Evolutionary conservation across 53 echinoderm and acorn worm genomes (phyloP), one percentile per base, ranked within the genome.

Genomic region (Pentamera pediparva): DNA sequence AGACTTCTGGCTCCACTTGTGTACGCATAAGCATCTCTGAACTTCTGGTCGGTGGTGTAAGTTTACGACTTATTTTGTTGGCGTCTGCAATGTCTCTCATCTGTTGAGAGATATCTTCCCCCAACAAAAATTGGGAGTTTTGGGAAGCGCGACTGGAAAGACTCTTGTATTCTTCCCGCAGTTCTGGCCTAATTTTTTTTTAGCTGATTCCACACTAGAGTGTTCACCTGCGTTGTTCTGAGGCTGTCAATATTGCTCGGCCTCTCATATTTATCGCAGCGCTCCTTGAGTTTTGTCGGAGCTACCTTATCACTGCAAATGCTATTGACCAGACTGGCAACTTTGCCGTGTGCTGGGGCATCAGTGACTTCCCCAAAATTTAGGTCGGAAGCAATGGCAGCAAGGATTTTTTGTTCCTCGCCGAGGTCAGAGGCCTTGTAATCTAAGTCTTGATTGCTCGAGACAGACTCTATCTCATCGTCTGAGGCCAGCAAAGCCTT

Each of bases 181-280:
- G 56, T 25, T 57, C 75, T 19, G 58, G 75, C 55, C 33, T 52
- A 35, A 74, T 75, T 5, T 56, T 6, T 32, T 70, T 65, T 65
- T 22, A 65, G 39, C 10, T 65, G 65, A 28, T 65, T 40, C 39
- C 65, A 65, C 10, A 65, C 65, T 5, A 65, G 39, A 38, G 37
- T 65, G 39, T 69, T 43, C 9, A 41, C 45, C 1, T 69, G 69
- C 27, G 69, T 69, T 4, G 69, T 26, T 24, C 45, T 41, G 10
- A 69, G 48, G 3, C 40, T 1, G 26, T 69, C 45, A 29, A 69
- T 32, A 41, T 69, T 41, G 5, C 45, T 5, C 25, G 69, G 69
- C 25, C 69, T 69, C 69, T 69, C 45, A 40, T 69, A 69, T 69
- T 24, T 39, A 26, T 69, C 69, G 1, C 69, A 69, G 48, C 69